Evolutionary conservation across 2,888 invertebrate genomes (phyloP).

Genomic region (Meteorus colon): DNA sequence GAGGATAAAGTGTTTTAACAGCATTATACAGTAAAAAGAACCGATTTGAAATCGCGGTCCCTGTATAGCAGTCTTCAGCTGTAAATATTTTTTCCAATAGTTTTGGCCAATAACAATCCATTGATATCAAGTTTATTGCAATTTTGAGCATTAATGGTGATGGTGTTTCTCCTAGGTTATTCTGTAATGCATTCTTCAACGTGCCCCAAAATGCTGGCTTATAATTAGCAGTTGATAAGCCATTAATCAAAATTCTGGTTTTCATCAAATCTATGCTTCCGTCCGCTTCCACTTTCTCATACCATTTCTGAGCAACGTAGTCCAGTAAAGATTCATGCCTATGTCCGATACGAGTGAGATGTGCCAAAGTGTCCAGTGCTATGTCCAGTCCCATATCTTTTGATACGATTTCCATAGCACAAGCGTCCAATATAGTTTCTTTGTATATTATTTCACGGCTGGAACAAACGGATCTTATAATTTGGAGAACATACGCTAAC

Average conservation of each 20-base stretch:
- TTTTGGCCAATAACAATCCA: slow-evolving; percentile 77
- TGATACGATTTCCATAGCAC: slow-evolving; percentile 65
- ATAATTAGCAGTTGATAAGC: slow-evolving; percentile 78
- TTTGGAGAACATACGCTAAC: not conserved
- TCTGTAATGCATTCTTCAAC: slow-evolving; percentile 70
- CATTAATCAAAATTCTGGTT: slow-evolving; percentile 72
- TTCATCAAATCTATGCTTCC: slow-evolving; percentile 72
- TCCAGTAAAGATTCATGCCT: slow-evolving; percentile 76
- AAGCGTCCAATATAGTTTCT: slow-evolving; percentile 77
- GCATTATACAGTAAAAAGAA: slow-evolving; percentile 77
- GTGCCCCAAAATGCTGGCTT: slow-evolving; percentile 77
- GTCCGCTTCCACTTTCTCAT: slow-evolving; percentile 71
- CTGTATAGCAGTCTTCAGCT: slow-evolving; percentile 15
- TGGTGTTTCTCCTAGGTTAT: slow-evolving; percentile 43
- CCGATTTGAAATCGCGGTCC: no score
- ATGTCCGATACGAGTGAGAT: slow-evolving; percentile 43
- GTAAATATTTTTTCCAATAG: slow-evolving; percentile 76
- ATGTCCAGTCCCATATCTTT: slow-evolving; percentile 50
- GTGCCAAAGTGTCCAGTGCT: slow-evolving; percentile 43
- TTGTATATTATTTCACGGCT: slow-evolving; percentile 78
- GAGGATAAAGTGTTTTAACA: slow-evolving; percentile 73
- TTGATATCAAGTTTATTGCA: slow-evolving; percentile 76
- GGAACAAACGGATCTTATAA: slow-evolving; percentile 59
- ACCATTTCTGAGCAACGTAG: slow-evolving; percentile 75
- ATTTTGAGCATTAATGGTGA: slow-evolving; percentile 73